Conservation (phyloP, 2,113 vertebrate genomes). For the Tylochromis polylepis region DNA sequence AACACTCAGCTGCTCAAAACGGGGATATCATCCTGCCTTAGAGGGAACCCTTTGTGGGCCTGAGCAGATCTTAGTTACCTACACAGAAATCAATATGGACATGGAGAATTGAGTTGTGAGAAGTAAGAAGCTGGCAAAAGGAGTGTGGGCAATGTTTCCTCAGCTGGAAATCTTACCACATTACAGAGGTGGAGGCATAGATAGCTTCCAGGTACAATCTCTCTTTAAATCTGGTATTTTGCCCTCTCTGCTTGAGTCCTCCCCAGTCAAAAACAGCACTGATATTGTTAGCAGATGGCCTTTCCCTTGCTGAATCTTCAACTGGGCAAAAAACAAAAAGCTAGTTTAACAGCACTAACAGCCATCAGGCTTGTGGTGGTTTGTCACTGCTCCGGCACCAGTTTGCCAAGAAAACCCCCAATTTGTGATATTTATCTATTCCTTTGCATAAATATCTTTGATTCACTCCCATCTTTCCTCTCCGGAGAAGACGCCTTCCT, state of each 20-base stretch:
- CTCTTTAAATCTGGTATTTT: neutral
- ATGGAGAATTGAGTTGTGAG: slow-evolving; percentile 4
- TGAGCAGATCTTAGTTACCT: slow-evolving; percentile 31
- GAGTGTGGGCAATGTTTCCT: slow-evolving; percentile 30
- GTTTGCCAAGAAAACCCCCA: neutral
- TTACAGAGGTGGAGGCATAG: slow-evolving; percentile 7
- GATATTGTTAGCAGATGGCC: neutral
- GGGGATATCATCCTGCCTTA: neutral
- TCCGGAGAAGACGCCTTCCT: neutral
- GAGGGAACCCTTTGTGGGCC: neutral
- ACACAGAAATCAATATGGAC: slow-evolving; percentile 50
- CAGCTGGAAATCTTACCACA: neutral
- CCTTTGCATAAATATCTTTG: slow-evolving; percentile 10
- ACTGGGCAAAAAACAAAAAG: neutral
- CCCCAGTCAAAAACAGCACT: neutral
- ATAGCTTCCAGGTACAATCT: neutral
- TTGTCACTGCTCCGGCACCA: neutral
- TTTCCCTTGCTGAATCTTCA: neutral
- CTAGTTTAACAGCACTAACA: neutral
- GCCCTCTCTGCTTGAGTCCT: neutral
- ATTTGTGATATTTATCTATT: slow-evolving; percentile 13
- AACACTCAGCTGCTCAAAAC: neutral
- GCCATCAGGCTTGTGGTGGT: neutral
- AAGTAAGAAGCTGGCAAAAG: neutral
- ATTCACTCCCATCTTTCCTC: neutral